phyloP scores from a whole-genome alignment of 2,797 vertebrate species.

The Emydoidea blandingii region DNA sequence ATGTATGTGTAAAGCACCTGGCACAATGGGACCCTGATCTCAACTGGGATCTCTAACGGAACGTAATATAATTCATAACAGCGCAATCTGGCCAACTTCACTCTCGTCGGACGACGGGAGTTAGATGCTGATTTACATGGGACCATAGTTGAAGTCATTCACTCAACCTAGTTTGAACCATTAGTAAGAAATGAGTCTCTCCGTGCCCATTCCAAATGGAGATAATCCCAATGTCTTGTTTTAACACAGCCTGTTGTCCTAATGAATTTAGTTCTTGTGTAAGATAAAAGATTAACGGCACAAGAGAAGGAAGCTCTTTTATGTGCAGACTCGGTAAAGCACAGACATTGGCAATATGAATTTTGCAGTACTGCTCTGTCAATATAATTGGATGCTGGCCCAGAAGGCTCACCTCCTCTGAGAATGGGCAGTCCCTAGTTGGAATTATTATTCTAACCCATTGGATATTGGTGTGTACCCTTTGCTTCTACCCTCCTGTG shows the following conservation, averaged over 20 bases:
- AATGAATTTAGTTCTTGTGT: neutral
- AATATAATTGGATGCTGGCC: too few species aligned
- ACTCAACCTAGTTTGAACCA: too few species aligned
- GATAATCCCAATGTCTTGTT: neutral
- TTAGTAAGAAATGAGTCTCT: neutral
- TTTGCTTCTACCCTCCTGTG: too few species aligned
- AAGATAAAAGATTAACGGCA: neutral
- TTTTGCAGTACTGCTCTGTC: neutral
- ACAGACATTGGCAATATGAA: neutral
- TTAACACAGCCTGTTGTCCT: rapidly evolving
- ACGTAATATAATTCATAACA: too few species aligned
- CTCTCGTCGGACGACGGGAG: neutral
- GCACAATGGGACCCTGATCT: too few species aligned
- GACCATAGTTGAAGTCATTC: neutral
- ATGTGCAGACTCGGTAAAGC: neutral
- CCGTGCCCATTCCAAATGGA: neutral
- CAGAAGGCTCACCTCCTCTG: neutral
- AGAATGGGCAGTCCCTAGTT: neutral
- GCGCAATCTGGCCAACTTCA: neutral
- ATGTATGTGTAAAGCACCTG: too few species aligned
- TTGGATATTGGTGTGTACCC: too few species aligned
- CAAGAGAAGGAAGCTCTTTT: neutral
- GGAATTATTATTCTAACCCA: too few species aligned
- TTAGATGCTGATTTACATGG: neutral
- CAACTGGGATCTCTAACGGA: too few species aligned